Conservation (phyloP, 2,113 vertebrate genomes). For the Vulpes lagopus region DNA sequence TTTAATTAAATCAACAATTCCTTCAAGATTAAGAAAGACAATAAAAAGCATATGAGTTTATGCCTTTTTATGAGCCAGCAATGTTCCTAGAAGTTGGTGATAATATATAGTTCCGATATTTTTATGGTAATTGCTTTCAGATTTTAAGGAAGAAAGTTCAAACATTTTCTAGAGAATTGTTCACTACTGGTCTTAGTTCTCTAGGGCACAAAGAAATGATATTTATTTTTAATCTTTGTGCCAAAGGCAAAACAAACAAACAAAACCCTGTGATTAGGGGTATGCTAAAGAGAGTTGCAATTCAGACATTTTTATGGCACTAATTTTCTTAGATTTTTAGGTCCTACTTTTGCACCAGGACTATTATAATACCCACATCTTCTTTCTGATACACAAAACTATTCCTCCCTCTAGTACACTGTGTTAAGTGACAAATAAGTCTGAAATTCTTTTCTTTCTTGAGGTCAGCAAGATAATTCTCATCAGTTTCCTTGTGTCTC, state of each 20-base stretch:
- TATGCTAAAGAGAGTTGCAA: not conserved
- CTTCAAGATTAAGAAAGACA: conserved; percentile 31
- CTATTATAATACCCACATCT: not conserved
- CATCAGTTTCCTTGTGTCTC: not conserved
- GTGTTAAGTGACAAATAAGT: not conserved
- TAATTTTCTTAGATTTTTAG: not conserved
- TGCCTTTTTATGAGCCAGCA: not conserved
- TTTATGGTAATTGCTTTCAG: conserved; percentile 38
- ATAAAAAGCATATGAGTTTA: not conserved
- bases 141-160: not conserved
- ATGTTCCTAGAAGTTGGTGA: not conserved
- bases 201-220: conserved; percentile 40
- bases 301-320: not conserved
- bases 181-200: not conserved
- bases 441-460: not conserved
- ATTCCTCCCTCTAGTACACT: not conserved
- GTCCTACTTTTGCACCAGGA: not conserved
- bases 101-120: not conserved
- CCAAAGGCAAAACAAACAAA: not conserved
- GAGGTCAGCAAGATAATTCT: not conserved
- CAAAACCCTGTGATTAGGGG: not conserved
- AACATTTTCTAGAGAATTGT: not conserved
- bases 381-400: not conserved
- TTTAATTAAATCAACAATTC: conserved; percentile 5
- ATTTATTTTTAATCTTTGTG: not conserved